phyloP scores from a whole-genome alignment of 2,113 vertebrate species.

The Loxodonta africana region DNA sequence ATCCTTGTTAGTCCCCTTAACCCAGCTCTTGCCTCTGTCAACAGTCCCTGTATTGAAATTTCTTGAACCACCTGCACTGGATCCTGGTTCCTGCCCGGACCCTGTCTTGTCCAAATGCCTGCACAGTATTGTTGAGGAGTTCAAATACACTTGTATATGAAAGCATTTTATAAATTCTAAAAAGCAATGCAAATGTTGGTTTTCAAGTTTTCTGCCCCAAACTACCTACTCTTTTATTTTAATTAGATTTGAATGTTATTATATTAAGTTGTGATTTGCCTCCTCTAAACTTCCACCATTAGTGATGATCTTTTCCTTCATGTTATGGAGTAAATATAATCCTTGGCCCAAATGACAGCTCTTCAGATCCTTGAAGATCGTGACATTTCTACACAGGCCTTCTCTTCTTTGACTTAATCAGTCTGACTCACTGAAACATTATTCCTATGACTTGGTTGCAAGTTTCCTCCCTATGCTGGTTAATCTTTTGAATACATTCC shows the following conservation, averaged over 20 bases:
- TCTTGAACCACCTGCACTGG: not conserved
- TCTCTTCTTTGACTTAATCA: not conserved
- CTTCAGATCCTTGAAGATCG: not conserved
- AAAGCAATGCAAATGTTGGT: not conserved
- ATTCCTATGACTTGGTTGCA: not conserved
- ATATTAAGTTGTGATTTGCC: not conserved
- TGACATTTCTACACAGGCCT: not conserved
- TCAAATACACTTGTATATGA: not conserved
- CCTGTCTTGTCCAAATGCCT: not conserved
- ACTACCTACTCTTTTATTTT: not conserved
- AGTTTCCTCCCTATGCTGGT: not conserved
- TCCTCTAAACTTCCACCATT: not conserved
- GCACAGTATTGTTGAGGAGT: not conserved
- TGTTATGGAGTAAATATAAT: not conserved
- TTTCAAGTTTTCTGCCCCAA: not conserved
- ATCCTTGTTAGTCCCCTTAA: not conserved
- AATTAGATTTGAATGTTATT: not conserved
- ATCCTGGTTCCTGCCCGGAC: not conserved
- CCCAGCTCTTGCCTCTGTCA: not conserved
- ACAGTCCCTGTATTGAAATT: not conserved
- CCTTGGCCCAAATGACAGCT: not conserved
- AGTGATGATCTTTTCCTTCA: no score
- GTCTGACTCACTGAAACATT: not conserved
- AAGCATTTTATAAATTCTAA: not conserved
- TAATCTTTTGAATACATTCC: not conserved